Evolutionary conservation across 2,888 invertebrate genomes (phyloP), one percentile per base, ranked within the genome.

Genomic region (Pterostichus madidus): DNA sequence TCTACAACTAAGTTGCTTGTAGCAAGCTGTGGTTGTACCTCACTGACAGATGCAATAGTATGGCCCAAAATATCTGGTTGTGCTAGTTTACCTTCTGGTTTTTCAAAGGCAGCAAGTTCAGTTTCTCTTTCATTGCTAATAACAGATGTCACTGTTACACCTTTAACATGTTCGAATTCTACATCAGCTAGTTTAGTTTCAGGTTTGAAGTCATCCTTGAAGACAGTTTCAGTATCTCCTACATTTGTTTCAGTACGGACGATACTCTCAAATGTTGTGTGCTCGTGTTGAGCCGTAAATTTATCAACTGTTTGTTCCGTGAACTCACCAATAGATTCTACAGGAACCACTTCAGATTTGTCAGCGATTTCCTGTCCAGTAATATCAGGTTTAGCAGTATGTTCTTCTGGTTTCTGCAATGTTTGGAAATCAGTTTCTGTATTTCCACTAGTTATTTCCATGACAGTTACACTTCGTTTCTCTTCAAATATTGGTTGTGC

Each of bases 361-460:
- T 91, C 87, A n/a, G 91, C 90, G 24, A 91, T 89, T 86, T 90
- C 89, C 82, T 91, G 89, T 0, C 90, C 88, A 53, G 89, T 87
- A 49, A 91, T 87, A 84, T 88, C 88, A 15, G 88, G 84, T 32
- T 86, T 85, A 39, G 91, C 91, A 84, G 86, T 86, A 85, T 89
- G 89, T 59, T 84, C 86, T 64, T 86, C 85, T 44, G 90, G 90
- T 85, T 87, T 87, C 13, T 87, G 86, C 7, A 87, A 85, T 15
- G 87, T 87, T 83, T 88, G 86, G 13, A 91, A 88, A 0, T 86
- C 83, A 56, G 88, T 87, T 87, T 91, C 92, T 80, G 87, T 89
- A 86, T 93, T 92, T 85, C 91, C 91, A 61, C 89, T 87, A 83
- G 90, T 89, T 39, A 91, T 88, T 89, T 93, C 92, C 44, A 89